Evolutionary conservation across 2,797 vertebrate genomes (phyloP).

Genomic region (Myotis myotis): DNA sequence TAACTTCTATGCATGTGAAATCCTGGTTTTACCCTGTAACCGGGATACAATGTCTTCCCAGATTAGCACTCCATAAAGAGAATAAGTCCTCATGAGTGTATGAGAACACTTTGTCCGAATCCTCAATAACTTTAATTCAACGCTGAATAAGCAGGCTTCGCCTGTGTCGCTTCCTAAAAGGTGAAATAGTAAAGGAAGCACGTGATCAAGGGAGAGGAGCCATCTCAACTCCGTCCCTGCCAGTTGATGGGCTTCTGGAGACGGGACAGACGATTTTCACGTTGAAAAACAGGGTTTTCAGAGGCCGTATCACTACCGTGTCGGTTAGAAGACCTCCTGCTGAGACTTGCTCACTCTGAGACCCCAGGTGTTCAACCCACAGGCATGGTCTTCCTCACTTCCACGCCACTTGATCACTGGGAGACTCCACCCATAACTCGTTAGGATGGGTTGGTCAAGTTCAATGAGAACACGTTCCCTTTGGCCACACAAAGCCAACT

Average conservation of each 20-base stretch:
- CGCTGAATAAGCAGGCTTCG: background rate
- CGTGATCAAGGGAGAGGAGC: background rate
- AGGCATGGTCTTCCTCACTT: background rate
- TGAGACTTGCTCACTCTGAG: background rate
- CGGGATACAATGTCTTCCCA: background rate
- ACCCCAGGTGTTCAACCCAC: background rate
- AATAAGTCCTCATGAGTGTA: background rate
- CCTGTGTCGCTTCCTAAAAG: background rate
- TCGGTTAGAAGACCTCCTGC: background rate
- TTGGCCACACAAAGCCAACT: background rate
- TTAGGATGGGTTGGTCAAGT: background rate
- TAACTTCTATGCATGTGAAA: background rate
- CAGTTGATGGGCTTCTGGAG: background rate
- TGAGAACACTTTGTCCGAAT: background rate
- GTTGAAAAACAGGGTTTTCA: background rate
- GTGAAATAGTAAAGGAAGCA: background rate
- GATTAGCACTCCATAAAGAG: background rate
- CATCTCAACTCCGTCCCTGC: background rate
- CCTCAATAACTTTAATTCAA: background rate
- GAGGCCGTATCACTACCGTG: background rate
- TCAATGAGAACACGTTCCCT: slow-evolving; percentile 3
- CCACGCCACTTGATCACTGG: background rate
- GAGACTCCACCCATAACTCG: background rate
- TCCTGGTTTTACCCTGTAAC: background rate
- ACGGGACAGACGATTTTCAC: background rate